phyloP scores from a whole-genome alignment of 2,113 vertebrate genomes.

The Dromaius novaehollandiae region DNA sequence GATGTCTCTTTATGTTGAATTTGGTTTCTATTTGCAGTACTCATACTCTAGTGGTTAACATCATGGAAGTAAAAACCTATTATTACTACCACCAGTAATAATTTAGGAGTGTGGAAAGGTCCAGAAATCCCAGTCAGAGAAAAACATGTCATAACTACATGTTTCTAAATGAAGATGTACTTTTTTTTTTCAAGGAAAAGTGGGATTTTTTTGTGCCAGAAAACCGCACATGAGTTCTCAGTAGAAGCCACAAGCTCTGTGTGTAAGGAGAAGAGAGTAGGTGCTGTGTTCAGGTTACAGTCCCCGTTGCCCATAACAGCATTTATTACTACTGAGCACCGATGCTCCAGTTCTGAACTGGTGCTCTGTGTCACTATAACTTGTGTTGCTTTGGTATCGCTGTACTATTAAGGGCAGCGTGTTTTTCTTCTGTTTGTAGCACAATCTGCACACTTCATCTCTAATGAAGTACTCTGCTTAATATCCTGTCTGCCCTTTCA shows the following conservation, averaged over 20 bases:
- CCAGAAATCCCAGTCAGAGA: background rate
- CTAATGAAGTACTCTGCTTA: background rate
- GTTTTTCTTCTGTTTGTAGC: background rate
- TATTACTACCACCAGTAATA: background rate
- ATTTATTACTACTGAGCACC: background rate
- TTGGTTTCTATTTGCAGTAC: constrained; percentile 19
- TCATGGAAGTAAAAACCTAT: background rate
- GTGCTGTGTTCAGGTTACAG: background rate
- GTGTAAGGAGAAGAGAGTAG: background rate
- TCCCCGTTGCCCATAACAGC: rapidly evolving
- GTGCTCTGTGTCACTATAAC: background rate
- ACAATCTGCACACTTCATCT: background rate
- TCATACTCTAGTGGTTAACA: background rate
- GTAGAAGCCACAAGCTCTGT: background rate
- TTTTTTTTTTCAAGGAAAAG: background rate
- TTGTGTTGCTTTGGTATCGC: background rate
- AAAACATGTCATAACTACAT: background rate
- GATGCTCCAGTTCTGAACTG: background rate
- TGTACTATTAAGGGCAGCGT: background rate
- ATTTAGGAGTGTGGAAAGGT: background rate
- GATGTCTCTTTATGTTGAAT: background rate
- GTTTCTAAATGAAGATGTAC: background rate
- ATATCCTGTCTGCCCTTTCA: background rate
- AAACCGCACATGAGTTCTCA: background rate
- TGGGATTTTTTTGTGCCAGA: background rate